Evolutionary conservation across 2,797 vertebrate genomes (phyloP).

Genomic region (Lutjanus argentimaculatus): DNA sequence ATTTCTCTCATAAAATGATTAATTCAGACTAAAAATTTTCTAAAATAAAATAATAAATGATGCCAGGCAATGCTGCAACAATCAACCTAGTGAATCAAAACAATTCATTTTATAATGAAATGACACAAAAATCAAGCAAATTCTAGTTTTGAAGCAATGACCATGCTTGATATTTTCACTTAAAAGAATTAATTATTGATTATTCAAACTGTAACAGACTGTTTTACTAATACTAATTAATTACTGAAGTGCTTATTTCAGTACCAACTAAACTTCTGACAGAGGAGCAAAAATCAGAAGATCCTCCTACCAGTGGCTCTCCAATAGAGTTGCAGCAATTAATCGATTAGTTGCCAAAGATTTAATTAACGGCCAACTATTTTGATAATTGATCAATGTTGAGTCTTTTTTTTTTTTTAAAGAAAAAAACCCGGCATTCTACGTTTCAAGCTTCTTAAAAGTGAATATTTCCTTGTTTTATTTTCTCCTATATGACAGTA

Average conservation of each 20-base stretch:
- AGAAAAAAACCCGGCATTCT: too few species aligned
- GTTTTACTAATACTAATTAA: not conserved
- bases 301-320: not conserved
- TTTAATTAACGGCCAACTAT: too few species aligned
- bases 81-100: not conserved
- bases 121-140: not conserved
- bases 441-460: too few species aligned
- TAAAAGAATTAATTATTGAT: not conserved
- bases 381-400: too few species aligned
- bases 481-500: too few species aligned
- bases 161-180: not conserved
- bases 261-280: not conserved
- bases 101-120: not conserved
- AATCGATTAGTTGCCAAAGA: too few species aligned
- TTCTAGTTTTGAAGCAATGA: too few species aligned
- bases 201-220: not conserved
- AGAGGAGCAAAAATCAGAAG: not conserved
- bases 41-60: not conserved
- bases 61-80: not conserved
- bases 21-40: not conserved
- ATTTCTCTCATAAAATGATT: constrained; percentile 29
- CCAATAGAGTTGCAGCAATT: not conserved
- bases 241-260: not conserved
- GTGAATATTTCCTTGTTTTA: too few species aligned
- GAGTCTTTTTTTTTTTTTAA: too few species aligned